A percentile compares a stretch with the other conserved stretches of the same genome.
Conservation (phyloP, 2,797 vertebrate species). For the Basileuterus tristriatus region DNA sequence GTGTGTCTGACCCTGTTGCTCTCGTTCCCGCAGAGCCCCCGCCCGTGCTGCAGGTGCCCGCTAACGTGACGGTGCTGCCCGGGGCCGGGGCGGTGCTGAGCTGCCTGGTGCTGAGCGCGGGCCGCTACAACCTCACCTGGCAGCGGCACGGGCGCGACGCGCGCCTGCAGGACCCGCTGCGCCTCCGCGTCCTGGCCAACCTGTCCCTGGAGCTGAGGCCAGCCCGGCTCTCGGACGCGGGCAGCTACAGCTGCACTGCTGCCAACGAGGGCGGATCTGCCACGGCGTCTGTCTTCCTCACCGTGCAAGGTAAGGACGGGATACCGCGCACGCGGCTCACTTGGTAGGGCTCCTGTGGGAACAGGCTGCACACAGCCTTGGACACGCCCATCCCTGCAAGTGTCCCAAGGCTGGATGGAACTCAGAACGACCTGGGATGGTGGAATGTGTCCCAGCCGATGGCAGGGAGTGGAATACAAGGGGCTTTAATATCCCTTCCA, state of each 20-base stretch:
- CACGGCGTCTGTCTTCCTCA: constrained; percentile 80
- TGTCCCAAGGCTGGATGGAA: rapidly evolving
- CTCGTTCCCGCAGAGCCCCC: constrained; percentile 84
- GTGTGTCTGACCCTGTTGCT: not conserved
- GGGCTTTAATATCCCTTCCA: not conserved
- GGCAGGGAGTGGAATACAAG: rapidly evolving
- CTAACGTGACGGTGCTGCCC: constrained; percentile 80
- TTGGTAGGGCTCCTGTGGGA: rapidly evolving
- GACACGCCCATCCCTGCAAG: rapidly evolving
- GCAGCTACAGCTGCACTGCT: constrained; percentile 86
- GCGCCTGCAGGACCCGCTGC: constrained; percentile 69
- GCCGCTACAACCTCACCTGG: constrained; percentile 93
- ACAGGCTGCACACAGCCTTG: rapidly evolving
- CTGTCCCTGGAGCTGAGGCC: constrained; percentile 84
- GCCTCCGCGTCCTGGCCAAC: constrained; percentile 76
- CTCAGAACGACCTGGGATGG: rapidly evolving
- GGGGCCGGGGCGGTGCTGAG: constrained; percentile 83
- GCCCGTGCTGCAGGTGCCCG: constrained; percentile 80
- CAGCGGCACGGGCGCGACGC: constrained; percentile 77
- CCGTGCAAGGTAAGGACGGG: constrained; percentile 84
- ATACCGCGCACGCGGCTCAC: rapidly evolving
- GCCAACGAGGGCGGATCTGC: constrained; percentile 85
- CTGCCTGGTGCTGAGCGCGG: constrained; percentile 84
- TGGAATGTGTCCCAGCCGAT: not conserved
- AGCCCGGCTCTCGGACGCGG: constrained; percentile 77